These are phyloP conservation scores for Eulemur albifrons DNA, from an alignment of 2,797 vertebrate species.

Conservation along the genomic window DNA sequence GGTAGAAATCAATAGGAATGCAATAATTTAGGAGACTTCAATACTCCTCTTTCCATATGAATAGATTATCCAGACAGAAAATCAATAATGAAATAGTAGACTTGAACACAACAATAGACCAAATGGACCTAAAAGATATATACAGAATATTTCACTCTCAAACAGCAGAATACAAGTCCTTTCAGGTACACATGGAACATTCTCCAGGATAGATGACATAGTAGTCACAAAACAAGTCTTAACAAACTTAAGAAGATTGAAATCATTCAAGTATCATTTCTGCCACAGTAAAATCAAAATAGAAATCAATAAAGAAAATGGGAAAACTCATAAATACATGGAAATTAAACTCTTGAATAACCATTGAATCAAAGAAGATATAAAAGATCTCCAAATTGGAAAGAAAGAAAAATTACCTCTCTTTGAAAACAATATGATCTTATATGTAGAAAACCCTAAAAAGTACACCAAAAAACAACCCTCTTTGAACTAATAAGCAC, in stretches of 20 bases:
- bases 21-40: background rate
- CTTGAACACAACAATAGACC: background rate
- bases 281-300: background rate
- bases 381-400: background rate
- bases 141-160: background rate
- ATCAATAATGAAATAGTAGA: background rate
- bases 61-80: background rate
- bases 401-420: background rate
- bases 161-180: background rate
- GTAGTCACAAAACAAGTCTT: background rate
- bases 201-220: background rate
- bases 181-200: background rate
- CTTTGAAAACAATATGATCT: background rate
- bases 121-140: background rate
- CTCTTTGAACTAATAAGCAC: background rate
- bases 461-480: background rate
- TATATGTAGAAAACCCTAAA: background rate
- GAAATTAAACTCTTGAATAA: background rate
- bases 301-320: background rate
- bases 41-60: background rate
- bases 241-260: background rate
- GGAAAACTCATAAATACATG: background rate
- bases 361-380: background rate
- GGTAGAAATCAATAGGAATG: too few relatives aligned
- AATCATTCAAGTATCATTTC: background rate